Base-by-base conservation (phyloP, 2,113 vertebrate species). In the Corythornis madagascariensis region DNA sequence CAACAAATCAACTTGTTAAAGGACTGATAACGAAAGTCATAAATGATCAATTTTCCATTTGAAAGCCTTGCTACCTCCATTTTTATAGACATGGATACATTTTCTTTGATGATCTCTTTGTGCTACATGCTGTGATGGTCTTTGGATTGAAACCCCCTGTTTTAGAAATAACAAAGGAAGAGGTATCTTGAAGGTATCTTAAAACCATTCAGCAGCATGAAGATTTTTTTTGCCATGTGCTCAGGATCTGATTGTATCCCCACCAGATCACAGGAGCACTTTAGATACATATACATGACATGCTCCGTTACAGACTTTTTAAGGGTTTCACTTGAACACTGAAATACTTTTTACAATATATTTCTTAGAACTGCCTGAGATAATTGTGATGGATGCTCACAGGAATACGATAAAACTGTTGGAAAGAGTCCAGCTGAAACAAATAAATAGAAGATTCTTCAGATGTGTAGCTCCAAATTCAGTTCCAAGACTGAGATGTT, bases 401-500 rank as follows among this genome's bases (percentile, higher is more conserved):
- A 67, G 4, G 3, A 89, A 72, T 65, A 55, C 22, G 13, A 86
- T 31, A 55, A 89, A 66, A 78, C 38, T 66, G 65, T 24, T 89
- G 71, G 74, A 87, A 83, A 66, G 28, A 52, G 57, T 77, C 59
- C 71, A 85, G 13, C 2, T 83, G 64, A 91, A 96, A 91, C 29
- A 92, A 95, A 87, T 75, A 94, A 86, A 87, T 83, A 56, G 2
- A 71, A 55, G 63, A 47, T 63, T 79, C 52, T 77, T 85, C 45
- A 89, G 47, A 86, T 8, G 26, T 31, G 38, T 56, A 64, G 43
- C 60, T 88, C 64, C 69, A 71, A 66, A 78, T 91, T 86, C 75
- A 89, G 53, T 64, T 87, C 71, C 52, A 83, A 83, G 89, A 79
- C 67, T 48, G 71, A 95, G 72, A 77, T 71, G 84, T 80, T 92